Evolutionary conservation across 2,888 invertebrate genomes (phyloP).

Genomic region (Phyto melanocephala): DNA sequence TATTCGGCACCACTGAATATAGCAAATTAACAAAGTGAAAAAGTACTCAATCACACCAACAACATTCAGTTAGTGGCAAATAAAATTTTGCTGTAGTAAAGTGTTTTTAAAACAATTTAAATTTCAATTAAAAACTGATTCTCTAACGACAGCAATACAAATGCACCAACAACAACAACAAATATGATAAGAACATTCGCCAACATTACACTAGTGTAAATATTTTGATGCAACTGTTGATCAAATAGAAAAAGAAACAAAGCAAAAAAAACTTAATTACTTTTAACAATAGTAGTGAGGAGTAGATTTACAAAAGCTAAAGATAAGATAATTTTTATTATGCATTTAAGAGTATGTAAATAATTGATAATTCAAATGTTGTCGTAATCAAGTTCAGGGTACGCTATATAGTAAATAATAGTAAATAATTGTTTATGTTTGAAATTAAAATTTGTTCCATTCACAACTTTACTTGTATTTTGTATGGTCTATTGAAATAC

Average conservation of each 20-base stretch:
- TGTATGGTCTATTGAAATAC: too few relatives aligned
- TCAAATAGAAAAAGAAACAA: background rate
- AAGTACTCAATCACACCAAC: too few relatives aligned
- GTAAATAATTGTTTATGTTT: too few relatives aligned
- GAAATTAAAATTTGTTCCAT: too few relatives aligned
- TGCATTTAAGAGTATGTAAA: background rate
- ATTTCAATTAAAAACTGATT: background rate
- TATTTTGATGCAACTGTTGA: background rate
- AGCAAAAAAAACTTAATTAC: background rate
- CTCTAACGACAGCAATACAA: background rate
- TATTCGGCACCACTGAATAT: too few relatives aligned
- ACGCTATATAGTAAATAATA: background rate
- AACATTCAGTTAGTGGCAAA: too few relatives aligned
- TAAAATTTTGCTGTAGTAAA: background rate
- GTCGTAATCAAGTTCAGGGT: constrained; percentile 32
- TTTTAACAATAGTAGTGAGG: background rate
- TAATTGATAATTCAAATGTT: background rate
- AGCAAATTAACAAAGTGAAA: too few relatives aligned
- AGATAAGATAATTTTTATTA: constrained; percentile 13
- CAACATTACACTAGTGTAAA: background rate
- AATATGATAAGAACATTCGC: background rate
- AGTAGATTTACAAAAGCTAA: background rate
- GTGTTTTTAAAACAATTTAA: background rate
- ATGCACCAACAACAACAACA: background rate
- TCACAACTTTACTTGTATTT: too few relatives aligned